Evolutionary conservation across 1,140 invertebrate genomes (phyloP).

Genomic region (Apis florea): DNA sequence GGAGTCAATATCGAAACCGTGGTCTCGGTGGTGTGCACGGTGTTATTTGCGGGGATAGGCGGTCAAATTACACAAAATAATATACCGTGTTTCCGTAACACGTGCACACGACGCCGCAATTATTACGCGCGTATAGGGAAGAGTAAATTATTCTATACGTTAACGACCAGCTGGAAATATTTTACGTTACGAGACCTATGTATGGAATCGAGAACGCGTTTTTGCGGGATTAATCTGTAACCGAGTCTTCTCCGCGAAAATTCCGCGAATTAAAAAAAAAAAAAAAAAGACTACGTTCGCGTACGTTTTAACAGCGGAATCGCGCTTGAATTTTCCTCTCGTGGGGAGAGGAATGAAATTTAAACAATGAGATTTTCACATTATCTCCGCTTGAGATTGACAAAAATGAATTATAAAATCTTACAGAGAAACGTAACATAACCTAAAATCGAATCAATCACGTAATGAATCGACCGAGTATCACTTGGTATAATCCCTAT

Average conservation of each 20-base stretch:
- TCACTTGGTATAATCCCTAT: no score
- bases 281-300: no score
- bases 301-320: no score
- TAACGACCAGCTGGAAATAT: slow-evolving; percentile 29
- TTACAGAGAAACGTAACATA: no score
- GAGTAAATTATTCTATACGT: slow-evolving; percentile 25
- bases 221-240: background rate
- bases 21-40: background rate
- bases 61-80: slow-evolving; percentile 41
- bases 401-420: no score
- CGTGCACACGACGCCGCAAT: slow-evolving; percentile 27
- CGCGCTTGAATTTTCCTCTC: no score
- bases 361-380: no score
- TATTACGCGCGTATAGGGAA: slow-evolving; percentile 15
- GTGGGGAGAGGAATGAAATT: no score
- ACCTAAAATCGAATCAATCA: no score
- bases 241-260: background rate
- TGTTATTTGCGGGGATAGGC: slow-evolving; percentile 15
- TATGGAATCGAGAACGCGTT: background rate
- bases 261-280: no score
- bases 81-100: slow-evolving; percentile 37
- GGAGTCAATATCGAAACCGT: background rate
- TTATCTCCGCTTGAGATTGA: no score
- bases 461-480: no score
- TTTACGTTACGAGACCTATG: background rate